Evolutionary conservation across 2,797 vertebrate genomes (phyloP), one percentile per base, ranked within the genome.

Genomic region (Cacajao melanocephalus): DNA sequence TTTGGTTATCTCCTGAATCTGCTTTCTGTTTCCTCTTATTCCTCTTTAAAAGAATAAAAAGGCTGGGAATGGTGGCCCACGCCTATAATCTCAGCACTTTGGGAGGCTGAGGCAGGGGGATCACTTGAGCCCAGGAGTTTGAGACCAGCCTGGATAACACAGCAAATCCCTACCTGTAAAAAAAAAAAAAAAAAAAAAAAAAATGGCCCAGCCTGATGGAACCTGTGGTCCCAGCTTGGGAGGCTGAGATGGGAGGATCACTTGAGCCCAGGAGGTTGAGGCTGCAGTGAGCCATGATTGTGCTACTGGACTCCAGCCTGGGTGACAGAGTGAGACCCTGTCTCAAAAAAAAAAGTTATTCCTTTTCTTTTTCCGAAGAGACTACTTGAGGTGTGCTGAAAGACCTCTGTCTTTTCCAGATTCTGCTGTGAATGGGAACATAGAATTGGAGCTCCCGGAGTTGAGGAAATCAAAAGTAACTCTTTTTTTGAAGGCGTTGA

Each of bases 361-460:
- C 24, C 28, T 96, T 93, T 64, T 82, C 20, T 86, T 92, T 84
- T 48, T 76, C 83, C 36, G 22, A 95, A 81, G 93, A 83, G 84
- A 89, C 30, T 84, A 7, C 24, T 13, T 86, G 57, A 94, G 26
- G 17, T 90, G 3, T 88, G 84, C 88, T 96, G 90, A 96, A 96
- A 96, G 96, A 96, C 96, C 96, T 98, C 89, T 98, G 97, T 98
- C 95, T 98, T 98, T 98, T 98, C 64, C 97, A 99, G 99, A 98
- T 99, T 99, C 98, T 99, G 99, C 99, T 99, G 99, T 99, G 99
- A 99, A 98, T 99, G 99, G 98, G 99, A 99, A 98, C 99, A 99
- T 97, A 99, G 99, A 98, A 99, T 99, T 93, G 99, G 99, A 95
- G 99, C 99, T 72, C 98, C 98, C 57, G 99, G 99, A 79, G 99